These are phyloP conservation scores for Holotrichia oblita DNA, from an alignment of 1,140 invertebrate genomes.

Conservation along the genomic window DNA sequence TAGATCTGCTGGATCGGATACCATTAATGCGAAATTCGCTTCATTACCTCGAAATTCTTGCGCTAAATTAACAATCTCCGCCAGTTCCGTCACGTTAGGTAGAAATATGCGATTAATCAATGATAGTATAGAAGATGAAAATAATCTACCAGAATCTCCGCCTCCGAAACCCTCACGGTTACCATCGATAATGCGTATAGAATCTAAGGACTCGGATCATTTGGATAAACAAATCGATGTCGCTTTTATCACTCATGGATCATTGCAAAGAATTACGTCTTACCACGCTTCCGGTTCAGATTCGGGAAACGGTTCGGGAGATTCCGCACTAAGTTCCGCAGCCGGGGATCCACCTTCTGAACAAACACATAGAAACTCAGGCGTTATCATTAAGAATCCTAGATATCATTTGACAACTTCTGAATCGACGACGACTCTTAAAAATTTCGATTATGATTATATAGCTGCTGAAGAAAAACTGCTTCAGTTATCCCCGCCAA, in stretches of 20 bases:
- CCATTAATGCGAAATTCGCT: constrained; percentile 63
- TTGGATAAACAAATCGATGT: constrained; percentile 50
- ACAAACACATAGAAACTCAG: constrained; percentile 61
- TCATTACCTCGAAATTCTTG: constrained; percentile 64
- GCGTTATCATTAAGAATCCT: constrained; percentile 69
- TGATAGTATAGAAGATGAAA: constrained; percentile 61
- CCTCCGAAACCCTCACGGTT: constrained; percentile 79
- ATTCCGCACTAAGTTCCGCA: constrained; percentile 77
- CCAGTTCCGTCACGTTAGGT: constrained; percentile 56
- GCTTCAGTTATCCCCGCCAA: constrained; percentile 69
- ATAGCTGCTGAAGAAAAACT: constrained; percentile 70
- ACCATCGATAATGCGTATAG: constrained; percentile 62
- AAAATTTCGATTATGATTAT: constrained; percentile 72
- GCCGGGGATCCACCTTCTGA: constrained; percentile 66
- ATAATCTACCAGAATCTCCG: constrained; percentile 62
- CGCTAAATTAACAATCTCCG: constrained; percentile 56
- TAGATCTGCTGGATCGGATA: constrained; percentile 57
- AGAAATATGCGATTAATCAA: constrained; percentile 65
- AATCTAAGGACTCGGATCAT: constrained; percentile 60
- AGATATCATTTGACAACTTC: constrained; percentile 63
- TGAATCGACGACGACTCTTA: constrained; percentile 69
- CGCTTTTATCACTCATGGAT: constrained; percentile 50
- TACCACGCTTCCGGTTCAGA: constrained; percentile 87
- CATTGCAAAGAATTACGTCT: constrained; percentile 65
- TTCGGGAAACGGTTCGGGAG: constrained; percentile 87